Evolutionary conservation across 2,113 vertebrate species (phyloP), one percentile per base, ranked within the genome.

Genomic region (Amia ocellicauda): DNA sequence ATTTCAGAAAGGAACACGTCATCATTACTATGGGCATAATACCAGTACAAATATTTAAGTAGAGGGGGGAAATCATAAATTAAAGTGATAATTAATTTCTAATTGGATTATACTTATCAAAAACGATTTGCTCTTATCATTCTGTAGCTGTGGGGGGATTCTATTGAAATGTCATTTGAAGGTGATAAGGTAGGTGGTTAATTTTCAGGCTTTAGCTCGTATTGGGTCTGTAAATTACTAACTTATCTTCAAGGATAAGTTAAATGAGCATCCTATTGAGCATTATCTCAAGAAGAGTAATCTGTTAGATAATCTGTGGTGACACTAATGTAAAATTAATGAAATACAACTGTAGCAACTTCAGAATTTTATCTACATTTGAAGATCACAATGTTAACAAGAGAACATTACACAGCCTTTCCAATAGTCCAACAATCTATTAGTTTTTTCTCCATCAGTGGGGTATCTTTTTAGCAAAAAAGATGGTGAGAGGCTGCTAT

Each of bases 321-420:
- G 76, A 80, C 76, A 83, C 75, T 79, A 76, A 81, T 78, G 75
- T 78, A 77, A 81, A 84, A 83, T 83, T 84, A 85, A 86, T 80
- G 77, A 76, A 83, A 79, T 63, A 56, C 36, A 24, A 36, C 43
- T 19, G 59, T 27, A 49, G 59, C 23, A 49, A 49, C 40, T 61
- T 61, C 59, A 61, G 2, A 17, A 47, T 45, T 61, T 26, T 45
- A 61, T 47, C 59, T 61, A 49, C 59, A 19, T 47, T 47, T 41
- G 58, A 23, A 61, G 40, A 61, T 16, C 16, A 19, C 42, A 61
- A 47, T 49, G 14, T 61, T 61, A 41, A 60, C 58, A 60, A 42
- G 58, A 60, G 58, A 54, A 22, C 29, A 60, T 26, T 59, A 22
- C 58, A 60, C 5, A 23, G 17, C 24, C 20, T 22, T 26, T n/a